Evolutionary conservation across 2,888 invertebrate genomes (phyloP), one percentile per base, ranked within the genome.

Genomic region (Euspilapteryx auroguttella): DNA sequence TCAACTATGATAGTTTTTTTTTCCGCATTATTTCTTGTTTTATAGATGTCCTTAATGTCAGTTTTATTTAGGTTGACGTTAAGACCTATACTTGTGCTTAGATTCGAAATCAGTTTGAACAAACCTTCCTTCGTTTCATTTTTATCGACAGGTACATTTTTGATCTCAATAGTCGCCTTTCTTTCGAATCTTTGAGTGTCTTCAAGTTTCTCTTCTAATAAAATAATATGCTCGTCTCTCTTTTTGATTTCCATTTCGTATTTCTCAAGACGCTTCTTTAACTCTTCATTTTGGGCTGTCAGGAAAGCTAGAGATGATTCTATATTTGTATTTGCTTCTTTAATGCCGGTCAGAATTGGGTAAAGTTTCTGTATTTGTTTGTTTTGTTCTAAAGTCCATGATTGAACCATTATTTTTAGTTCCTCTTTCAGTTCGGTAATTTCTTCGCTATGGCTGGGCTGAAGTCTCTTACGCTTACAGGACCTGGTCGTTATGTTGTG

Each of bases 1-100:
- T 25, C 25, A 13, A 12, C 14, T 12, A 25, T 25, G 12, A 25
- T 25, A 12, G 25, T 17, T 17, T 17, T 17, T 17, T 8, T 17
- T 17, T 17, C 17, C 5, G 17, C 5, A 5, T 17, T 17, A 17
- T 17, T 17, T 8, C 8, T 17, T 5, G 8, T 17, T 8, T 5
- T 17, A 17, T 17, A 17, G 5, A 17, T 8, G 8, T 17, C 17
- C 17, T 8, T 17, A 8, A 17, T 5, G 8, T 17, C 17, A 17
- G 17, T 6, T 17, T 17, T 17, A n/a, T n/a, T n/a, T n/a, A n/a
- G n/a, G 17, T 17, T 17, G 17, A 17, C 17, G 5, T 17, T 17
- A 17, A 17, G 17, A 6, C 17, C 17, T 17, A 17, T 17, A 17
- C 17, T 17, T 17, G 17, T 6, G 17, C 17, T 8, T 8, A 17